A percentile compares a stretch with the other conserved stretches of the same genome.
Evolutionary conservation across 2,888 invertebrate genomes (phyloP).

Genomic region (Tetranychus truncatus): DNA sequence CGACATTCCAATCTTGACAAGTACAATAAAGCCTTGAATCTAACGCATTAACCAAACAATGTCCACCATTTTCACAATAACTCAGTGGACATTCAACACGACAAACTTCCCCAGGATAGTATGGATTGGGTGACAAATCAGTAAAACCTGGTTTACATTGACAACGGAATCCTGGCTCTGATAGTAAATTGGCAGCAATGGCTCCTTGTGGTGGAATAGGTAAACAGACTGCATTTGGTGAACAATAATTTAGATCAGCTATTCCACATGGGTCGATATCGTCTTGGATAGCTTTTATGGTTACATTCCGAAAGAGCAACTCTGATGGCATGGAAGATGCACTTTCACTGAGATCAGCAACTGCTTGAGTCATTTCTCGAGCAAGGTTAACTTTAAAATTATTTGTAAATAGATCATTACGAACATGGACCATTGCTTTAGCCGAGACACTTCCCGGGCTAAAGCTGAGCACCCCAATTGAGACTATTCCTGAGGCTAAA

Average conservation of each 20-base stretch:
- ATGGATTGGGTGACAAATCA: constrained; percentile 7
- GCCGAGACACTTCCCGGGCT: not conserved
- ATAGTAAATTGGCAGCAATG: not conserved
- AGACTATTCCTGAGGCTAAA: not conserved
- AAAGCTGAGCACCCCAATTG: not conserved
- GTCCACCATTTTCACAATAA: constrained; percentile 11
- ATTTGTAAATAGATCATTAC: not conserved
- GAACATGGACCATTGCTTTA: not conserved
- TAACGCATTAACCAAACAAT: constrained; percentile 7
- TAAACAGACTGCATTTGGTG: constrained; percentile 6
- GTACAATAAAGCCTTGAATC: constrained; percentile 5
- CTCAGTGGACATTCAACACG: constrained; percentile 8
- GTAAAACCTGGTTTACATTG: constrained; percentile 8
- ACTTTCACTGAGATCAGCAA: not conserved
- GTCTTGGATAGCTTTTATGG: constrained; percentile 5
- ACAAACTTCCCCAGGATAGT: constrained; percentile 12
- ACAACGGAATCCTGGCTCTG: constrained; percentile 7
- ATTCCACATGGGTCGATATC: constrained; percentile 11
- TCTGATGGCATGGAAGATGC: not conserved
- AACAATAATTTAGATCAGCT: constrained; percentile 14
- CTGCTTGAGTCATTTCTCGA: not conserved
- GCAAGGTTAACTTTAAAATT: not conserved
- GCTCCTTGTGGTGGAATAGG: no score
- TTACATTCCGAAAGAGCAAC: not conserved
- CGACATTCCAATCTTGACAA: constrained; percentile 14